Percentiles rank a stretch among this genome's conserved stretches.
phyloP scores from a whole-genome alignment of 2,113 vertebrate genomes.

The Hoplias malabaricus region DNA sequence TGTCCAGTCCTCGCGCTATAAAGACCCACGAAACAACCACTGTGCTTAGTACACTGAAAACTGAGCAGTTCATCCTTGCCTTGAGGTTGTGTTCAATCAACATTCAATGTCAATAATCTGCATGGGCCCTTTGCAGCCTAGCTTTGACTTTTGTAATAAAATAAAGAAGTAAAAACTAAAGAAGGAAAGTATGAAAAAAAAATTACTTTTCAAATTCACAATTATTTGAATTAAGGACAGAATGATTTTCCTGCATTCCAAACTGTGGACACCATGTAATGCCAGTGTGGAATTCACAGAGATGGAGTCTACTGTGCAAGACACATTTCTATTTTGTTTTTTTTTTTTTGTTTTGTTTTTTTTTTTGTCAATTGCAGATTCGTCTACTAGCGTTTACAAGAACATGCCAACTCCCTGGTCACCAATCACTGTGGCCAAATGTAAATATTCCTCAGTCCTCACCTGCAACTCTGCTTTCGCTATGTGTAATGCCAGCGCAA shows the following conservation, averaged over 20 bases:
- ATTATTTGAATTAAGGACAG: not conserved
- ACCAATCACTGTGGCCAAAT: constrained; percentile 53
- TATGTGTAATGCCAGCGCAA: constrained; percentile 59
- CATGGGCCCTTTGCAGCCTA: constrained; percentile 64
- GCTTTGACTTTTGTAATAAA: constrained; percentile 62
- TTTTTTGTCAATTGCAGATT: constrained; percentile 14
- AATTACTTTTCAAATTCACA: constrained; percentile 17
- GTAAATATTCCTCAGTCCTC: constrained; percentile 55
- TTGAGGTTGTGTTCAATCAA: constrained; percentile 51
- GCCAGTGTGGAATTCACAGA: not conserved
- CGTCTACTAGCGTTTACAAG: constrained; percentile 21
- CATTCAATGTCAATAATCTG: constrained; percentile 56
- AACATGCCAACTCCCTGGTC: constrained; percentile 34
- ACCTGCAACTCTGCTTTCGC: constrained; percentile 50
- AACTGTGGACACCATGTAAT: constrained; percentile 17
- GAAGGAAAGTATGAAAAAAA: constrained; percentile 44
- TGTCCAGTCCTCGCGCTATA: constrained; percentile 21
- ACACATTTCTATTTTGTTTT: not conserved
- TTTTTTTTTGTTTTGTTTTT: not conserved
- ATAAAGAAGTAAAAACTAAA: constrained; percentile 31
- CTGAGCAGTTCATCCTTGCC: constrained; percentile 51
- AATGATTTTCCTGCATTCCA: constrained; percentile 18
- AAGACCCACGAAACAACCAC: constrained; percentile 58
- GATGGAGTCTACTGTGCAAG: constrained; percentile 7
- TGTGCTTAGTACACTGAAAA: constrained; percentile 60